Evolutionary conservation across 1,140 invertebrate genomes (phyloP).

Genomic region (Papilio aristodemus): DNA sequence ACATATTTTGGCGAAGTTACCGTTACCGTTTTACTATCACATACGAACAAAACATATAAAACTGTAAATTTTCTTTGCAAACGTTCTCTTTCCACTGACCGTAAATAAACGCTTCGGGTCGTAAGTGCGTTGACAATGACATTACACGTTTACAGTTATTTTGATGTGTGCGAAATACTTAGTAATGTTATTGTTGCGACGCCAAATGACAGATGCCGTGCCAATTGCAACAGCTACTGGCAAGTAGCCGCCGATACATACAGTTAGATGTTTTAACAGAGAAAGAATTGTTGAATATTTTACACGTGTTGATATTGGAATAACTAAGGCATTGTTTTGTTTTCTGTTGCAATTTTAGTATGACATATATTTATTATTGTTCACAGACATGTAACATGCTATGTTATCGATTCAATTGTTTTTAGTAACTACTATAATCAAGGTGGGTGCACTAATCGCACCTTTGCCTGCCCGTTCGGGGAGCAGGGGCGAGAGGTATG

Average conservation of each 20-base stretch:
- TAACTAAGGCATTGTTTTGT: background rate
- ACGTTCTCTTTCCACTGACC: constrained; percentile 16
- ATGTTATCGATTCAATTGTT: background rate
- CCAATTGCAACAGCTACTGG: background rate
- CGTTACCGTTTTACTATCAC: too few relatives aligned
- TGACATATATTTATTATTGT: background rate
- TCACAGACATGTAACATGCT: background rate
- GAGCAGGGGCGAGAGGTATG: too few relatives aligned
- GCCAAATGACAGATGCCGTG: constrained; percentile 13
- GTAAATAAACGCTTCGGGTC: constrained; percentile 36
- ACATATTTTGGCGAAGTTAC: too few relatives aligned
- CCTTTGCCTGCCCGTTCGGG: too few relatives aligned
- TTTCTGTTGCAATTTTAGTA: background rate
- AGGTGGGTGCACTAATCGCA: too few relatives aligned
- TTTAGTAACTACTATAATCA: too few relatives aligned
- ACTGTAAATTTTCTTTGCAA: constrained; percentile 14
- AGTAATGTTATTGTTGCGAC: constrained; percentile 22
- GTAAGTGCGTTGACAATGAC: constrained; percentile 45
- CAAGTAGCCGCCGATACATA: background rate
- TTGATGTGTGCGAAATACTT: constrained; percentile 41
- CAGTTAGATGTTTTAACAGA: background rate
- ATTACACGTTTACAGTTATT: constrained; percentile 48
- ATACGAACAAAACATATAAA: background rate
- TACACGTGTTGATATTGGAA: background rate
- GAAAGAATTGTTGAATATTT: constrained; percentile 5